Base-by-base conservation (phyloP, 2,113 vertebrate genomes). In the Chaetorhynchus papuensis region DNA sequence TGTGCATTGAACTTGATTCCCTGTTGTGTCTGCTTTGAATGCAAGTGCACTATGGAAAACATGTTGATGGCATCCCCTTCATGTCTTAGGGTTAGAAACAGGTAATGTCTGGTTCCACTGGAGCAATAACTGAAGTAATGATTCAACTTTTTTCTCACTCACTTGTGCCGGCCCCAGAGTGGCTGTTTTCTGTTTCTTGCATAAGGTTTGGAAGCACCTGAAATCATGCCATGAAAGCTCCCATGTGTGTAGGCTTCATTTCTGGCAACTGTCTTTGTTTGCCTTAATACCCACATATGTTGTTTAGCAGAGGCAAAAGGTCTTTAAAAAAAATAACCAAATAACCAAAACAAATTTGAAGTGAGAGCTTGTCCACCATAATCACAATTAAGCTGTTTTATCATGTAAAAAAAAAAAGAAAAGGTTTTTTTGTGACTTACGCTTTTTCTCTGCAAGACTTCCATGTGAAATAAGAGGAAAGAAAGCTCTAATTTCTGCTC, bases 341-440 rank as follows among this genome's bases (percentile, higher is more conserved):
- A 52, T n/a, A 60, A 54, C 24, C 10, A 72, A 61, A 88, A 35
- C 8, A 68, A 77, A 61, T 71, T 74, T 2, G 1, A 54, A 57
- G 21, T 75, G 61, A 56, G 33, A 61, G 6, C 31, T 80, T 76
- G 23, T 50, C n/a, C 56, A 19, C 49, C 5, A 9, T 52, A 47
- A 35, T 33, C 39, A 59, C 4, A 68, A 26, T 57, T 33, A 61
- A 80, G 9, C 14, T 2, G 35, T 54, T 82, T 84, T 37, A 56
- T 45, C 37, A 27, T 53, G 24, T n/a, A 2, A 37, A 42, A 41
- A 47, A 69, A 53, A 44, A 28, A 15, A 26, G 13, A 47, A 11
- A 15, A 24, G 1, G 7, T 15, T 4, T 7, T 44, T 57, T 74
- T 19, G 9, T 79, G 39, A 39, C 27, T 35, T 66, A 8, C 0